Evolutionary conservation across 1,140 invertebrate species (phyloP).

Genomic region (Pogonognathellus flavescens): DNA sequence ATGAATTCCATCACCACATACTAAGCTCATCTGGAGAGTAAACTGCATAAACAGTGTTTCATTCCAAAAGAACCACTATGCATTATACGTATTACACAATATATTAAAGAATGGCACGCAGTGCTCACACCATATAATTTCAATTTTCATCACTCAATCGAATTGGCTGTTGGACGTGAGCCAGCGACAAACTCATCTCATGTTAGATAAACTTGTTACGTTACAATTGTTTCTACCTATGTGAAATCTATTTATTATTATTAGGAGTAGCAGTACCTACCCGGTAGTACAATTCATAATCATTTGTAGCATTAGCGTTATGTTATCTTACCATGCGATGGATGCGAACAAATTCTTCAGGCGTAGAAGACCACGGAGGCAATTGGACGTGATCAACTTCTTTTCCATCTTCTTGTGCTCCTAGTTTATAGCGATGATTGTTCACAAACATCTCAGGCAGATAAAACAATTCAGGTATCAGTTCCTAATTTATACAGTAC

Average conservation of each 20-base stretch:
- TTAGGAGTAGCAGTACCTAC: too few relatives aligned
- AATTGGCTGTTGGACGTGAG: background rate
- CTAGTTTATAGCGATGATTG: conserved; percentile 87
- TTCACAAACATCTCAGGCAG: conserved; percentile 99
- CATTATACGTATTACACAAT: too few relatives aligned
- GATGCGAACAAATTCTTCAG: conserved; percentile 97
- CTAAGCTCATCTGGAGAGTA: background rate
- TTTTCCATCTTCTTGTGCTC: conserved; percentile 85
- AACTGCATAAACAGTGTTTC: background rate
- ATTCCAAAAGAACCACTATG: too few relatives aligned
- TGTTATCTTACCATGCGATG: conserved; percentile 86
- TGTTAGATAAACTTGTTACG: background rate
- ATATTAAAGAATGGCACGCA: conserved; percentile 7
- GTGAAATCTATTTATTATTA: background rate
- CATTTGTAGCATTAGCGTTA: conserved; percentile 28
- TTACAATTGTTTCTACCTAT: background rate
- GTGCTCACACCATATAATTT: conserved; percentile 23
- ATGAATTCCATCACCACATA: background rate
- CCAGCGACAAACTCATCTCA: background rate
- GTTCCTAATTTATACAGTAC: conserved; percentile 81
- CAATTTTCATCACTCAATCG: conserved; percentile 39
- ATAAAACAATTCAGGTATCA: conserved; percentile 99
- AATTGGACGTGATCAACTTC: conserved; percentile 89
- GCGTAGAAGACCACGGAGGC: conserved; percentile 95
- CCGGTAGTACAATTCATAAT: background rate